Conservation (phyloP, 2,888 invertebrate genomes). For the Encarsia formosa region DNA sequence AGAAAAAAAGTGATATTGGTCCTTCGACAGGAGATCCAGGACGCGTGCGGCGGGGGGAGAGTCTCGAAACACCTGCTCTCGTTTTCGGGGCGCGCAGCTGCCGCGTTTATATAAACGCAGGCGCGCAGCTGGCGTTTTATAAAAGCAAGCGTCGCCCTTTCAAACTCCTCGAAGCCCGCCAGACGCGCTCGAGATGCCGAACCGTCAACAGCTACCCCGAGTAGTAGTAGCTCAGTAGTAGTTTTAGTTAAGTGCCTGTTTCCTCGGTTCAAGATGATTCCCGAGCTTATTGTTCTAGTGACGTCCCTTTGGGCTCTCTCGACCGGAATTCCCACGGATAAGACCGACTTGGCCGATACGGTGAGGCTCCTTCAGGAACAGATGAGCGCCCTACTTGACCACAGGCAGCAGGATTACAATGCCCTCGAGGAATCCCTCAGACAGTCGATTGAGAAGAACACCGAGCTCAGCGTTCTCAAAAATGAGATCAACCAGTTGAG, state of each 20-base stretch:
- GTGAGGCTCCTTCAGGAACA: conserved; percentile 55
- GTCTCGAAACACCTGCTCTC: background rate
- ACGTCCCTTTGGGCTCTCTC: background rate
- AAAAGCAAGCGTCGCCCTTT: too few relatives aligned
- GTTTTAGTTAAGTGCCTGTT: too few relatives aligned
- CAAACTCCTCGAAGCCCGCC: too few relatives aligned
- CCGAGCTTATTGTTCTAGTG: background rate
- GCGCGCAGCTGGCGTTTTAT: too few relatives aligned
- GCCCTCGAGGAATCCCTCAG: conserved; percentile 56
- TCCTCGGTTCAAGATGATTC: too few relatives aligned
- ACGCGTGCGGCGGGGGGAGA: background rate
- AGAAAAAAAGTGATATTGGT: too few relatives aligned
- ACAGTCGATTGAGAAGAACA: conserved; percentile 54
- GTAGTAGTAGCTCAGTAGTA: too few relatives aligned
- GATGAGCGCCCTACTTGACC: conserved; percentile 54
- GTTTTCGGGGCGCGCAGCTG: background rate
- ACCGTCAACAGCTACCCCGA: too few relatives aligned
- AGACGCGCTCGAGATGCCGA: too few relatives aligned
- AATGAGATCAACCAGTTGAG: conserved; percentile 55
- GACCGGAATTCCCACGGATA: background rate
- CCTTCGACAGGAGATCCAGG: background rate
- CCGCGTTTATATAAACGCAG: background rate
- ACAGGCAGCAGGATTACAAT: conserved; percentile 55
- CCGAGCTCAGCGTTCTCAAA: conserved; percentile 54
- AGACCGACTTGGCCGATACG: conserved; percentile 42